phyloP scores from a whole-genome alignment of 2,797 vertebrate species.

The Poecilia gillii region DNA sequence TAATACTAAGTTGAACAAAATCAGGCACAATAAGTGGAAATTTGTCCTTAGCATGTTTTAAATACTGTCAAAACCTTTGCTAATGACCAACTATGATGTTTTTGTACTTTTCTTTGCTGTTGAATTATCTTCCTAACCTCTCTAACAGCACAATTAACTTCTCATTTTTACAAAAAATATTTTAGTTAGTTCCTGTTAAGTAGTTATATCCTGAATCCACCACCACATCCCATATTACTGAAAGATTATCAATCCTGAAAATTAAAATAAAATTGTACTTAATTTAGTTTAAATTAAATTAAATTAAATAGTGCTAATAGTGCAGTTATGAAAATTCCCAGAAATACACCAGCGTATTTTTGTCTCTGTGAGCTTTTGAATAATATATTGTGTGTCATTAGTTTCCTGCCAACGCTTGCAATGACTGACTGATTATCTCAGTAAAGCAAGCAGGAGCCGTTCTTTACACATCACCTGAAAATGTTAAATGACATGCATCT shows the following conservation, averaged over 20 bases:
- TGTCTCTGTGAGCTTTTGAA: neutral
- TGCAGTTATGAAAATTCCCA: neutral
- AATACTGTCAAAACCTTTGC: neutral
- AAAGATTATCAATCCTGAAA: neutral
- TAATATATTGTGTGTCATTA: slow-evolving; percentile 54
- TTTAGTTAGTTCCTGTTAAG: neutral
- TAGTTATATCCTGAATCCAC: neutral
- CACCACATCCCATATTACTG: neutral
- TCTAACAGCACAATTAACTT: neutral
- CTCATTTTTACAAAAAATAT: neutral
- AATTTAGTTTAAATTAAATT: neutral
- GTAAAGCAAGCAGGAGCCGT: slow-evolving; percentile 50
- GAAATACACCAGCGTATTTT: neutral
- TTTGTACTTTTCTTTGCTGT: neutral
- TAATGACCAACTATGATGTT: neutral
- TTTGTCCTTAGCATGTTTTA: neutral
- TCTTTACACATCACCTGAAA: slow-evolving; percentile 30
- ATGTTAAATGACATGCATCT: slow-evolving; percentile 34
- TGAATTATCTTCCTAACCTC: neutral
- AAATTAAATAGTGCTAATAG: neutral
- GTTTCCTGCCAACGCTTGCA: slow-evolving; percentile 22
- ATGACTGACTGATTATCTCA: slow-evolving; percentile 20
- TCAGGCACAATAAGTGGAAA: neutral
- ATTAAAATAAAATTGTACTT: neutral
- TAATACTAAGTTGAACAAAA: neutral